phyloP scores from a whole-genome alignment of 2,888 invertebrate genomes.

The Aphelenchoides bicaudatus region DNA sequence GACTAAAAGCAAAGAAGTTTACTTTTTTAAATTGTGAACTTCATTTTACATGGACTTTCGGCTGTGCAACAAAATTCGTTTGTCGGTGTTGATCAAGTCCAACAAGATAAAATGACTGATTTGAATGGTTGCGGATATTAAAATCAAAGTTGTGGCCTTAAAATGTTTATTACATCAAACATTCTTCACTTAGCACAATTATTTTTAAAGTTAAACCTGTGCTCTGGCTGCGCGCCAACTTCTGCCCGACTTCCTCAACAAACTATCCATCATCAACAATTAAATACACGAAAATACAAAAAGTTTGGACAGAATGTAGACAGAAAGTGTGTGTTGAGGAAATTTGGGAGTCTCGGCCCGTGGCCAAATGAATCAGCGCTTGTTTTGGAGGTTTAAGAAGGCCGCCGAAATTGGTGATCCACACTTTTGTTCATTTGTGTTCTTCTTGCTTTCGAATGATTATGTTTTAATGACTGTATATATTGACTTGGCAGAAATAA shows the following conservation, averaged over 20 bases:
- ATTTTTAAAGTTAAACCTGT: not conserved
- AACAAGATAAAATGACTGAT: not conserved
- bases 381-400: too few species aligned
- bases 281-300: not conserved
- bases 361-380: too few species aligned
- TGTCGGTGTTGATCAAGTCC: not conserved
- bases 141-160: not conserved
- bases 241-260: not conserved
- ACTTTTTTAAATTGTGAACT: not conserved
- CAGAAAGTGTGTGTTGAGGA: too few species aligned
- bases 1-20: constrained; percentile 1
- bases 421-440: too few species aligned
- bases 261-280: not conserved
- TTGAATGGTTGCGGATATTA: not conserved
- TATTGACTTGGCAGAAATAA: too few species aligned
- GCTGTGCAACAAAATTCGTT: not conserved
- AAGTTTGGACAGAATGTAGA: not conserved
- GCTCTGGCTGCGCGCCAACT: not conserved
- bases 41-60: not conserved
- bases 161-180: not conserved
- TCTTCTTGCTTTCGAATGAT: too few species aligned
- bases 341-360: too few species aligned
- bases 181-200: not conserved
- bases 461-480: too few species aligned
- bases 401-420: too few species aligned